Conservation (phyloP, 1,140 invertebrate species). For the Prorops nasuta region DNA sequence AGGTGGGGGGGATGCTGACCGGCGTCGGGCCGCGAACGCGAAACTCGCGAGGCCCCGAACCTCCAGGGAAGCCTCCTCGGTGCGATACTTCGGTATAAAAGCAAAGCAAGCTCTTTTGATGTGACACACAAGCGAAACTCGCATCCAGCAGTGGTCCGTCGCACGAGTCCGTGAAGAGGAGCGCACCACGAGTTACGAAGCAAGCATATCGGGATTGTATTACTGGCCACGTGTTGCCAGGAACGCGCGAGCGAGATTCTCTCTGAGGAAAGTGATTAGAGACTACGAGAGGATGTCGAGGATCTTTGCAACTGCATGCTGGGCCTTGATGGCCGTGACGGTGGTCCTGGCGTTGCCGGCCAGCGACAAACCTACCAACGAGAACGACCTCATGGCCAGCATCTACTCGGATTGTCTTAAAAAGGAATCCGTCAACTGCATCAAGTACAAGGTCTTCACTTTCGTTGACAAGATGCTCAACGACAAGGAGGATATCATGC, state of each 20-base stretch:
- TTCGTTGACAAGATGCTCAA: slow-evolving; percentile 79
- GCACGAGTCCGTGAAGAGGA: neutral
- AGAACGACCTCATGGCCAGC: slow-evolving; percentile 73
- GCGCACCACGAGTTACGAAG: too few species aligned
- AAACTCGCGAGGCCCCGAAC: slow-evolving; percentile 13
- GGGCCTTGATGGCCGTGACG: slow-evolving; percentile 42
- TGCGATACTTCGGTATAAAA: slow-evolving; percentile 54
- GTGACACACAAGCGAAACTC: slow-evolving; percentile 52
- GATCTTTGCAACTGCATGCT: slow-evolving; percentile 26
- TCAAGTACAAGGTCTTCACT: slow-evolving; percentile 81
- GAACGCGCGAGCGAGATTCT: neutral
- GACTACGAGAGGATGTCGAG: slow-evolving; percentile 18
- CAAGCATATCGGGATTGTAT: neutral
- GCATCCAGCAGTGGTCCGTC: slow-evolving; percentile 23
- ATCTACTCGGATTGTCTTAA: slow-evolving; percentile 74
- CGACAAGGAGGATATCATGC: slow-evolving; percentile 72
- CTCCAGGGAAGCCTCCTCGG: slow-evolving; percentile 39
- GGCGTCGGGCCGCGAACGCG: neutral
- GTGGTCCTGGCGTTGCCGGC: slow-evolving; percentile 64
- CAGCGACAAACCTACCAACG: slow-evolving; percentile 63
- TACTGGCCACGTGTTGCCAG: neutral
- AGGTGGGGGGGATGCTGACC: slow-evolving; percentile 1
- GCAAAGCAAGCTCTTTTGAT: slow-evolving; percentile 56
- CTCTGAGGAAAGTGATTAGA: neutral
- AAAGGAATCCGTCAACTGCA: slow-evolving; percentile 77